Evolutionary conservation across 2,888 invertebrate genomes (phyloP), one percentile per base, ranked within the genome.

Genomic region (Eurois occulta): DNA sequence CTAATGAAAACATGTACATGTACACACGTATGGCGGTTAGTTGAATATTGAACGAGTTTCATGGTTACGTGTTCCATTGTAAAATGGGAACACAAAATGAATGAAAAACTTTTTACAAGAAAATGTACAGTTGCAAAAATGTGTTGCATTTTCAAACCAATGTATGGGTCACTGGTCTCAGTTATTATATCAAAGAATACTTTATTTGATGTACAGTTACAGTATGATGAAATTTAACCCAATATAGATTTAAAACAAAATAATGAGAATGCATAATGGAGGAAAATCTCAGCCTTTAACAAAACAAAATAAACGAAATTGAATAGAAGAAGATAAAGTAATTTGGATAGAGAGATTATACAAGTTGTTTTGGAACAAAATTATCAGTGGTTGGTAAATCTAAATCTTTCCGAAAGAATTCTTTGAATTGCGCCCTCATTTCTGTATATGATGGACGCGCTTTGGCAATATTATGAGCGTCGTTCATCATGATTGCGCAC

Each of bases 401-500:
- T 11, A 13, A n/a, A 55, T 7, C 41, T 28, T 48, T n/a, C 11
- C 6, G 0, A 62, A 48, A 48, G 24, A 32, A 8, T 77, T 13
- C n/a, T 7, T 21, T 32, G 11, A 46, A 18, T 58, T 35, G 18
- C 35, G 1, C 11, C 24, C 58, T 77, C 73, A 35, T 43, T 72
- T 8, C 8, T 41, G 35, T 55, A 46, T 35, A 46, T 60, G 46
- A 70, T 48, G 80, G 21, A 32, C 10, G 21, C 18, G 41, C 73
- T 81, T 32, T n/a, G 35, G n/a, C 28, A 81, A 35, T 77, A 77
- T 77, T 77, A 81, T 81, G 74, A 77, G 74, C 43, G 18, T 32
- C 48, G 28, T 43, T 38, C 70, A 41, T 62, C n/a, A 52, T 72
- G n/a, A n/a, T n/a, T n/a, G 2, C 69, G 21, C 38, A 81, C 21